Percentiles rank a stretch among this genome's conserved stretches.
These are phyloP conservation scores for Neostethus bicornis DNA, from an alignment of 2,797 vertebrate species.

Conservation along the genomic window DNA sequence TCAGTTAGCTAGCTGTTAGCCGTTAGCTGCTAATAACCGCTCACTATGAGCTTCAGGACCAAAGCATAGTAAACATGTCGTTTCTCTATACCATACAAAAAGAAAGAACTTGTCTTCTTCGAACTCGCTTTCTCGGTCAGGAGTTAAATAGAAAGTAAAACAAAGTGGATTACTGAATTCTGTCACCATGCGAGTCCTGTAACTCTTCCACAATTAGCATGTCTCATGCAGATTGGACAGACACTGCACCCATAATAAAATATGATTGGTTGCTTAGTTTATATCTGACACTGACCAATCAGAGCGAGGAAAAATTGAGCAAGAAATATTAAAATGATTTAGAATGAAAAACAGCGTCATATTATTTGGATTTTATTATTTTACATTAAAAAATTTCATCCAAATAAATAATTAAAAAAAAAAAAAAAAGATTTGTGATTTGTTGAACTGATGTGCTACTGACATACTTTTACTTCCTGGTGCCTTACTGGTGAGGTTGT, in stretches of 20 bases:
- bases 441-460: no score
- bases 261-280: slow-evolving; percentile 56
- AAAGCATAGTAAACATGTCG: slow-evolving; percentile 50
- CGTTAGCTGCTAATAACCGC: slow-evolving; percentile 53
- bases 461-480: slow-evolving; percentile 48
- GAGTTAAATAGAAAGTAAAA: slow-evolving; percentile 42
- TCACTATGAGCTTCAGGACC: slow-evolving; percentile 44
- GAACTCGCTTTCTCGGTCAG: background rate
- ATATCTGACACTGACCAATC: slow-evolving; percentile 66
- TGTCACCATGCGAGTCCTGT: slow-evolving; percentile 38
- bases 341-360: no score
- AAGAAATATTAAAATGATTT: no score
- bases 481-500: slow-evolving; percentile 38
- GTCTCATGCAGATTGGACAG: slow-evolving; percentile 38
- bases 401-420: no score
- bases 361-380: no score
- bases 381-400: no score
- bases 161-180: slow-evolving; percentile 38
- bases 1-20: slow-evolving; percentile 63
- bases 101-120: slow-evolving; percentile 1
- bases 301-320: background rate
- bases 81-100: slow-evolving; percentile 6
- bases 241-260: slow-evolving; percentile 31
- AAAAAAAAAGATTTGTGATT: no score
- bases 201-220: slow-evolving; percentile 72